Evolutionary conservation across 2,888 invertebrate genomes (phyloP), one percentile per base, ranked within the genome.

Genomic region (Scaptomyza reducta): DNA sequence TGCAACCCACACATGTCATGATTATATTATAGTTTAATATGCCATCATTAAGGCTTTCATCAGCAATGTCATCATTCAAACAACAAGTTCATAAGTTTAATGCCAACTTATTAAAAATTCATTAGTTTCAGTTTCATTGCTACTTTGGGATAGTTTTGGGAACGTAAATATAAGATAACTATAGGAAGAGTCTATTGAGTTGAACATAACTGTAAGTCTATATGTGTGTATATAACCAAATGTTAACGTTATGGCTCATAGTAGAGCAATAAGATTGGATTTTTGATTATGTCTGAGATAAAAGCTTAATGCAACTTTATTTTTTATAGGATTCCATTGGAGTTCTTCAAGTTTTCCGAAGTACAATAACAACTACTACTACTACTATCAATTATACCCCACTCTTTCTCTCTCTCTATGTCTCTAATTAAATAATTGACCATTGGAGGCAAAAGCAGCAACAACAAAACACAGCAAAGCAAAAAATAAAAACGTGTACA

Each of bases 41-140:
- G 86, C 86, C 82, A 86, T 86, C 88, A 86, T 86, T 86, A 86
- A 44, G 74, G 78, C 59, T 86, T 84, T 88, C 86, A 86, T 87
- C 87, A 79, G 82, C 76, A 77, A 73, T 84, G 85, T 87, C 84
- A 84, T 86, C 88, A 78, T 79, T 88, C 81, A 83, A 76, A 86
- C 79, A 79, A 74, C 47, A 67, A 68, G 65, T 68, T 73, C 75
- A 70, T 79, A 81, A 69, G 76, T 76, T 67, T 40, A 70, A 67
- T 68, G 70, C 29, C 57, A 53, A 54, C 40, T 53, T 63, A 80
- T 86, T 82, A 85, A 86, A 84, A 78, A 88, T 86, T 62, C 70
- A 86, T 86, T 81, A 44, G 50, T 4, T 25, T 25, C 29, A 44
- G 31, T 50, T 38, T 35, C 14, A 35, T 35, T 10, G 22, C 9